These are phyloP conservation scores for Siniperca undulata DNA, from an alignment of 2,797 vertebrate species.

Conservation along the genomic window DNA sequence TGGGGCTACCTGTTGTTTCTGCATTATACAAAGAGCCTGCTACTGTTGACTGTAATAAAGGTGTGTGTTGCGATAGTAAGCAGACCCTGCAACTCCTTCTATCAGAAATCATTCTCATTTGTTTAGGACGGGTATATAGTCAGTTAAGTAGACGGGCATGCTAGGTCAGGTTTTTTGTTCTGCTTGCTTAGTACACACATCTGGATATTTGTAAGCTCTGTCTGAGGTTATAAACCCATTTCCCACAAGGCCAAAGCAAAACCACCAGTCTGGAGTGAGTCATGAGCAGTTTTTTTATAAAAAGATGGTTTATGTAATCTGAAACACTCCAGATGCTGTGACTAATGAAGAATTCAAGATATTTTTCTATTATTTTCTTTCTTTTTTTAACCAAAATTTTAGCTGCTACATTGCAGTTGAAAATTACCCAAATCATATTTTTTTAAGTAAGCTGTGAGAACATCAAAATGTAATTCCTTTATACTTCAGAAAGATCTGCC, in stretches of 20 bases:
- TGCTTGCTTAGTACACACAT: too few species aligned
- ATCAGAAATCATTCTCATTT: neutral
- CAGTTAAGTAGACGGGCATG: neutral
- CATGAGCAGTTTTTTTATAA: neutral
- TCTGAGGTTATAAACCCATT: neutral
- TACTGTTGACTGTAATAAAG: neutral
- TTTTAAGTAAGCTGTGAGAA: too few species aligned
- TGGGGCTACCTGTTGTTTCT: slow-evolving; percentile 8
- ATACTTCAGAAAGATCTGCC: neutral
- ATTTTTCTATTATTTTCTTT: neutral
- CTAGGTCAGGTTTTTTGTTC: neutral
- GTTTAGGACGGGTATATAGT: neutral
- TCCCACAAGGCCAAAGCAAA: slow-evolving; percentile 4
- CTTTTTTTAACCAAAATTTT: too few species aligned
- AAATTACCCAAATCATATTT: neutral
- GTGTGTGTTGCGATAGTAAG: neutral
- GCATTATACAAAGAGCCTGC: neutral
- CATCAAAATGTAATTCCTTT: neutral
- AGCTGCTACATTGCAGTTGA: neutral
- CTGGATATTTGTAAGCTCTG: neutral
- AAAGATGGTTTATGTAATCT: neutral
- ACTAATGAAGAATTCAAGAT: neutral
- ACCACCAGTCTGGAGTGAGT: neutral
- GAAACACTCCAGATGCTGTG: neutral
- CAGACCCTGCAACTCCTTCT: neutral